Base-by-base conservation (phyloP, 2,113 vertebrate genomes). In the Lucifuga dentata region DNA sequence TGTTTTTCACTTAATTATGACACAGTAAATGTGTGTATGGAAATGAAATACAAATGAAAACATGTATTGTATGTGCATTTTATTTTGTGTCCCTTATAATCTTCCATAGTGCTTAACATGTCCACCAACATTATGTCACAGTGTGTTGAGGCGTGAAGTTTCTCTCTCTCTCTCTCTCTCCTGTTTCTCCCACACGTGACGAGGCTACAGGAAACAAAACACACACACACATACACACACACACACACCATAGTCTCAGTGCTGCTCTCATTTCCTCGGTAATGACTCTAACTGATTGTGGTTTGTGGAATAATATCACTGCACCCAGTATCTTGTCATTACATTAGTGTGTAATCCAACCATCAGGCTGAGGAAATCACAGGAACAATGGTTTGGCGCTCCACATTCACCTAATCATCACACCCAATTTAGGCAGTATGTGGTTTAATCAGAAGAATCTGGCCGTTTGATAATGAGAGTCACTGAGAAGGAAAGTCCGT, bases 261-360 rank as follows among this genome's bases (percentile, higher is more conserved):
- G 50, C 61, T 71, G 61, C 75, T 73, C 63, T 75, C 56, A 68
- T 70, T 73, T 77, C 78, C 68, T 32, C 10, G 7, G 11, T 59
- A 70, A 72, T 56, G 73, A 49, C n/a, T 68, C 55, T 78, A 84
- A 87, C 53, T 51, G 51, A 81, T 61, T 35, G 55, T 57, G 76
- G 60, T 63, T 68, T 58, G 70, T 19, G 50, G 55, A 74, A 77
- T 49, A 66, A 62, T 32, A 58, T 56, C 36, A 45, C 74, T 58
- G 10, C 38, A 67, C 52, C 41, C 24, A 20, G 23, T 56, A 41
- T 49, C 29, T 17, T 45, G 51, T 81, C 48, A 58, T 29, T 26
- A 46, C 53, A 45, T 26, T 8, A 60, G 62, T 6, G 3, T 29
- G 39, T 33, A 39, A 59, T 66, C 43, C 35, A 57, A 16, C 56